A percentile compares a stretch with the other conserved stretches of the same genome.
These are phyloP conservation scores for Mus spicilegus DNA, from an alignment of 2,113 vertebrate species.

Conservation along the genomic window DNA sequence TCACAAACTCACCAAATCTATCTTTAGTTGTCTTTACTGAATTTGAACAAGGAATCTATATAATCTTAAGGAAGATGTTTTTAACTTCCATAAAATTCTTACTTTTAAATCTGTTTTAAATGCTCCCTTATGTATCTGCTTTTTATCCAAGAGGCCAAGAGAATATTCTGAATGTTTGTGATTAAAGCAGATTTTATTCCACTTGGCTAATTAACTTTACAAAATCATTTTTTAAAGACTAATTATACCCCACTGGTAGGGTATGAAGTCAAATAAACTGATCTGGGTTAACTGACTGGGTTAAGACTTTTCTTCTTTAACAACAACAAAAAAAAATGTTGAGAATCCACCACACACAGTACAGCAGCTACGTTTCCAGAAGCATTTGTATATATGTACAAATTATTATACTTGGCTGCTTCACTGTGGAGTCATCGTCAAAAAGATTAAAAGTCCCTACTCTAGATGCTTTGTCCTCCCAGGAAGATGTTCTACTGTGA, in stretches of 20 bases:
- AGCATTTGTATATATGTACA: neutral
- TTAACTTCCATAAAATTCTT: neutral
- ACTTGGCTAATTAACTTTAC: constrained; percentile 46
- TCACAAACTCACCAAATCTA: neutral
- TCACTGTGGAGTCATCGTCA: neutral
- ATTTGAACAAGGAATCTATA: neutral
- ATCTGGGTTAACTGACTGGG: constrained; percentile 14
- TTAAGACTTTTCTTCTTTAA: neutral
- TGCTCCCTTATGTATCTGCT: neutral
- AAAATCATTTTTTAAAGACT: constrained; percentile 38
- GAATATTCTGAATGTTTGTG: neutral
- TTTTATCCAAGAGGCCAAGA: constrained; percentile 1
- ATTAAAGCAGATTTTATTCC: neutral
- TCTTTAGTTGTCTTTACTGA: neutral
- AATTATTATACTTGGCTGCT: neutral
- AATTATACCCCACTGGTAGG: neutral
- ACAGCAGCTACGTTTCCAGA: neutral
- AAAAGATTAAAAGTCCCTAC: constrained; percentile 14
- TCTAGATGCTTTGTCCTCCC: neutral
- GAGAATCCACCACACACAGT: neutral
- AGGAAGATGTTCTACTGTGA: neutral
- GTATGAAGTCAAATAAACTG: constrained; percentile 12
- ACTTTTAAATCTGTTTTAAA: constrained; percentile 19
- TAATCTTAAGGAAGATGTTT: neutral
- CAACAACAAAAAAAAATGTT: constrained; percentile 16